Percentiles rank a stretch among this genome's conserved stretches.
Evolutionary conservation across 2,888 invertebrate genomes (phyloP).

Genomic region (Beris chalybata): DNA sequence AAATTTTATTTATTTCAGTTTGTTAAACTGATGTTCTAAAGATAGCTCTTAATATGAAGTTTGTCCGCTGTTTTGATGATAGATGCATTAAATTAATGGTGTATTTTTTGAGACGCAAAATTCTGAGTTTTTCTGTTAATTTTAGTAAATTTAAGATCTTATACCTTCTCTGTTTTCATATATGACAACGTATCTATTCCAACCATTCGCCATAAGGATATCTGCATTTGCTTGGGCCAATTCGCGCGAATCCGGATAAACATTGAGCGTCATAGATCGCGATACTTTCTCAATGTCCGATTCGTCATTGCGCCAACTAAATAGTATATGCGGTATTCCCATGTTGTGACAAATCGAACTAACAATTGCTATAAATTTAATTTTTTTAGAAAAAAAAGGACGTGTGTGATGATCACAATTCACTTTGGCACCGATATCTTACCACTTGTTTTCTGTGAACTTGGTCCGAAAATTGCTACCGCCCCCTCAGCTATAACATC

Average conservation of each 20-base stretch:
- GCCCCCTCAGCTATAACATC: constrained; percentile 66
- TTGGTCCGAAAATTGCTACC: constrained; percentile 73
- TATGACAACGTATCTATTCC: constrained; percentile 79
- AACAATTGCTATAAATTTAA: constrained; percentile 47
- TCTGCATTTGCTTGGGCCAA: constrained; percentile 72
- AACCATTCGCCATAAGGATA: constrained; percentile 72
- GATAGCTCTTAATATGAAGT: too few species aligned
- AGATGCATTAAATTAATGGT: too few species aligned
- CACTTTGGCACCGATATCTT: constrained; percentile 57
- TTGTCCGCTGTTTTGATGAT: too few species aligned
- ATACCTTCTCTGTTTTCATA: constrained; percentile 81
- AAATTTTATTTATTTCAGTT: too few species aligned
- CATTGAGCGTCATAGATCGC: constrained; percentile 65
- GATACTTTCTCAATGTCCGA: constrained; percentile 55
- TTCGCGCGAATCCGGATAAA: constrained; percentile 69
- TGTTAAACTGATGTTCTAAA: too few species aligned
- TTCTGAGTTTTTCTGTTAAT: too few species aligned
- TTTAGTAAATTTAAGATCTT: neutral
- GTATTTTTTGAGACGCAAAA: too few species aligned
- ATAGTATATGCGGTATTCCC: constrained; percentile 67
- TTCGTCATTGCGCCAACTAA: constrained; percentile 60
- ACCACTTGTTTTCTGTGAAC: constrained; percentile 51
- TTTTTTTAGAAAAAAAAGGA: constrained; percentile 11
- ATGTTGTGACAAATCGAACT: constrained; percentile 64
- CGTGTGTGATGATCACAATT: constrained; percentile 43